A percentile compares a stretch with the other conserved stretches of the same genome.
These are phyloP conservation scores for Calliopsis andreniformis DNA, from an alignment of 1,140 invertebrate genomes.

Conservation along the genomic window DNA sequence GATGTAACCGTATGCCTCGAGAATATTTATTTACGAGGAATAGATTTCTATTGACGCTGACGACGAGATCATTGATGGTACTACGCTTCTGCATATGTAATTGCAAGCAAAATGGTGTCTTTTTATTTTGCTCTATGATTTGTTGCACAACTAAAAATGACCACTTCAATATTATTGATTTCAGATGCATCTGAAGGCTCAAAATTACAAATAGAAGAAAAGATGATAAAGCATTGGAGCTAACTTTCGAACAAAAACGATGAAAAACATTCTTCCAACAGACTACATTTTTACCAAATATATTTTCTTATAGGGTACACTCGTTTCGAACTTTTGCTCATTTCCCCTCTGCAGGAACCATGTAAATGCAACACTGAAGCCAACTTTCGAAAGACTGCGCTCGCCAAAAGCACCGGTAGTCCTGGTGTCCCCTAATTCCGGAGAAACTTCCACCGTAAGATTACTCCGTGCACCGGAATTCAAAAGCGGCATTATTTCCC, in stretches of 20 bases:
- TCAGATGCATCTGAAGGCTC: neutral
- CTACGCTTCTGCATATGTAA: too few species aligned
- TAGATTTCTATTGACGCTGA: neutral
- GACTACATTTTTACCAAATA: conserved; percentile 28
- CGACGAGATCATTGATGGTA: neutral
- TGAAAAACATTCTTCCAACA: too few species aligned
- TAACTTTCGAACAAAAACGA: too few species aligned
- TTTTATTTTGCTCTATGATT: too few species aligned
- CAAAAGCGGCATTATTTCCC: conserved; percentile 31
- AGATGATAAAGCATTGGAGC: too few species aligned
- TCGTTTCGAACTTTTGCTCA: neutral
- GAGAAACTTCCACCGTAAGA: conserved; percentile 12
- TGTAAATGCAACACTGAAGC: conserved; percentile 5
- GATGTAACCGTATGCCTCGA: neutral
- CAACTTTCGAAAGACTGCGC: conserved; percentile 22
- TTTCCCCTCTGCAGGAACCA: neutral
- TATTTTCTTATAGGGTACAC: neutral
- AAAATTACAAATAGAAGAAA: neutral
- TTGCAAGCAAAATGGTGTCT: too few species aligned
- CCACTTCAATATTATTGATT: too few species aligned
- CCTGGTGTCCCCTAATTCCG: conserved; percentile 27
- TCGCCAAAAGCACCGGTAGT: neutral
- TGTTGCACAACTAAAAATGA: too few species aligned
- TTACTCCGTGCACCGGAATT: neutral
- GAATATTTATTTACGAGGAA: neutral